A percentile compares a stretch with the other conserved stretches of the same genome.
Conservation (phyloP, 2,113 vertebrate species). For the Elachura formosa region DNA sequence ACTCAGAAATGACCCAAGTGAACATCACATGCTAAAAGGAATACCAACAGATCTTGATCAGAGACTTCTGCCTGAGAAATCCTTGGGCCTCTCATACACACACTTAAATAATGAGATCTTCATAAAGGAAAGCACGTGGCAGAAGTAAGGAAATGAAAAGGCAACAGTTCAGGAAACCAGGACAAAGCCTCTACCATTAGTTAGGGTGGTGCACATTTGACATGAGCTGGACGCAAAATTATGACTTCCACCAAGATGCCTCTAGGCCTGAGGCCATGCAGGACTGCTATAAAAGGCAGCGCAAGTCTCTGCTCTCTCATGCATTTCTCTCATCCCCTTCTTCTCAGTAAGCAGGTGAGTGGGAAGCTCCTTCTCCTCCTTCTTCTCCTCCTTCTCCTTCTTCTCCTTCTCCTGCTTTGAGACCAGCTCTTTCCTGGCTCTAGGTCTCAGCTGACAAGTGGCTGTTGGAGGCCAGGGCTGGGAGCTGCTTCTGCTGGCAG, state of each 20-base stretch:
- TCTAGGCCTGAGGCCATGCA: neutral
- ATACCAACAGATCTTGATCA: neutral
- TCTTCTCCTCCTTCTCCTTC: neutral
- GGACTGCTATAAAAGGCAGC: neutral
- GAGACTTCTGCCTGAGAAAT: neutral
- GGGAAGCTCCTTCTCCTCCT: neutral
- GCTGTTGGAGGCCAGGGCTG: too few relatives aligned
- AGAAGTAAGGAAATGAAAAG: neutral
- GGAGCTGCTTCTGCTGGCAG: too few relatives aligned
- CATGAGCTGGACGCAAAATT: neutral
- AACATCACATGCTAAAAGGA: neutral
- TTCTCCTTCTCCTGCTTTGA: too few relatives aligned
- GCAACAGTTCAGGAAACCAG: neutral
- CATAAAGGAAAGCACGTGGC: neutral
- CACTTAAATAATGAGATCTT: neutral
- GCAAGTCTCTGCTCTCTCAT: neutral
- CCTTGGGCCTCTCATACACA: neutral
- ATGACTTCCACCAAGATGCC: neutral
- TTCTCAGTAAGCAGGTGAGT: too few relatives aligned
- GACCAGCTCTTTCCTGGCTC: too few relatives aligned
- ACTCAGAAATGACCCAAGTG: neutral
- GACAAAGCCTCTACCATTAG: neutral
- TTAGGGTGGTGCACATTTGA: neutral
- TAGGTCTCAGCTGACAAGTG: too few relatives aligned
- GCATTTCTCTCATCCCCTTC: too few relatives aligned